Conservation (phyloP, 2,797 vertebrate genomes). For the Propithecus perrieri region DNA sequence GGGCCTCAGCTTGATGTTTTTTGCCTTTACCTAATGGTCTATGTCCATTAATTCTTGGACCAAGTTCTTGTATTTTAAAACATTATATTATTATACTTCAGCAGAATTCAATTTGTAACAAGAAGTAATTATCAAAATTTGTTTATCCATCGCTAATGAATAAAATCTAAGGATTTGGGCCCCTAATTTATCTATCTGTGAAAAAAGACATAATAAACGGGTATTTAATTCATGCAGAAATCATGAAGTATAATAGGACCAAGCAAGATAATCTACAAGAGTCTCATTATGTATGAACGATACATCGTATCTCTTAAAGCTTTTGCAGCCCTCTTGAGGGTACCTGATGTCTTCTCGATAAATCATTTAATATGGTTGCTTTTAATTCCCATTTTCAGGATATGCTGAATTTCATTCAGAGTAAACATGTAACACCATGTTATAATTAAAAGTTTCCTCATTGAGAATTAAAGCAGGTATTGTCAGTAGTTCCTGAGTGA, state of each 20-base stretch:
- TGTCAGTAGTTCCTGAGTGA: not conserved
- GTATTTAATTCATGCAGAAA: not conserved
- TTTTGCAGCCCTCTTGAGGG: not conserved
- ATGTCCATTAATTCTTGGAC: not conserved
- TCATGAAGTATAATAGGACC: not conserved
- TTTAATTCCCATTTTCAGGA: slow-evolving; percentile 46
- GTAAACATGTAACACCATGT: not conserved
- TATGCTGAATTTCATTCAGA: slow-evolving; percentile 16
- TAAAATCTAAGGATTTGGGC: not conserved
- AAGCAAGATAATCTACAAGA: not conserved
- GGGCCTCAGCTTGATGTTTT: not conserved
- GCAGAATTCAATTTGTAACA: not conserved
- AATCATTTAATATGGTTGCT: slow-evolving; percentile 50
- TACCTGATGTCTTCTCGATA: slow-evolving; percentile 24
- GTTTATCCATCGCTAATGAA: not conserved
- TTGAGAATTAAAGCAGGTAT: not conserved
- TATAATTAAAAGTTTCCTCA: slow-evolving; percentile 37
- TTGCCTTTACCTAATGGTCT: not conserved
- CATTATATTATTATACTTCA: not conserved
- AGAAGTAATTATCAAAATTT: not conserved
- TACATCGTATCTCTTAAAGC: not conserved
- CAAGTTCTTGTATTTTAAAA: slow-evolving; percentile 27
- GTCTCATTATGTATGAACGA: not conserved
- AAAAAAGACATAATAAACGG: not conserved
- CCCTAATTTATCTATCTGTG: not conserved